Base-by-base conservation (phyloP, 1,140 invertebrate species). In the Zaprionus ornatus region DNA sequence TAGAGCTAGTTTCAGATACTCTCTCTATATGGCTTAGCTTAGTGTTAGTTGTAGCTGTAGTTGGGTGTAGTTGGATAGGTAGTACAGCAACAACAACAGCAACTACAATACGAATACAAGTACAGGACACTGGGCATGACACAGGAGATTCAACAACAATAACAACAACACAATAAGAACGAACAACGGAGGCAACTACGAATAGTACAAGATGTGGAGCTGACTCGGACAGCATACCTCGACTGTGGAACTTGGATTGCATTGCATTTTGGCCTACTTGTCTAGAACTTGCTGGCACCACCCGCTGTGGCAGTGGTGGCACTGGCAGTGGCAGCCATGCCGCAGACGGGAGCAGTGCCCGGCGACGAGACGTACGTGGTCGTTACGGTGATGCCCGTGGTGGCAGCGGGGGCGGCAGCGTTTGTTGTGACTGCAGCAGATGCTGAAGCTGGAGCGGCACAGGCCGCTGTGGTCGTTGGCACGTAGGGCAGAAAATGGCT, bases 401-500 rank as follows among this genome's bases (percentile, higher is more conserved):
- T 42, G 72, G 59, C 50, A 59, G 64, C 37, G 59, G 56, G 45
- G 9, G 19, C 19, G 73, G 83, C 83, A 83, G 77, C 83, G 71
- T 87, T 65, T 56, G 80, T 77, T 78, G 84, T 59, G 50, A 32
- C 57, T 48, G 52, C 54, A 52, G 73, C 64, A 61, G 67, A 17
- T 37, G 50, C 50, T 48, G 37, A 42, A 48, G 77, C 74, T 19
- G 68, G 56, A 2, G 37, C 32, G 54, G 78, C 55, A 37, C 35
- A 10, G 19, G 45, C 54, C 29, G 79, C 42, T 59, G 80, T 74
- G 42, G 84, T 88, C 52, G 85, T 90, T 90, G 85, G 85, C 86
- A 90, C 85, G 68, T 90, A 90, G 66, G 85, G 85, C 73, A 90
- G 45, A 68, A 88, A 90, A 52, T 90, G 85, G 76, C 80, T 83